Base-by-base conservation (phyloP, 2,113 vertebrate species). In the Typhlomys cinereus region DNA sequence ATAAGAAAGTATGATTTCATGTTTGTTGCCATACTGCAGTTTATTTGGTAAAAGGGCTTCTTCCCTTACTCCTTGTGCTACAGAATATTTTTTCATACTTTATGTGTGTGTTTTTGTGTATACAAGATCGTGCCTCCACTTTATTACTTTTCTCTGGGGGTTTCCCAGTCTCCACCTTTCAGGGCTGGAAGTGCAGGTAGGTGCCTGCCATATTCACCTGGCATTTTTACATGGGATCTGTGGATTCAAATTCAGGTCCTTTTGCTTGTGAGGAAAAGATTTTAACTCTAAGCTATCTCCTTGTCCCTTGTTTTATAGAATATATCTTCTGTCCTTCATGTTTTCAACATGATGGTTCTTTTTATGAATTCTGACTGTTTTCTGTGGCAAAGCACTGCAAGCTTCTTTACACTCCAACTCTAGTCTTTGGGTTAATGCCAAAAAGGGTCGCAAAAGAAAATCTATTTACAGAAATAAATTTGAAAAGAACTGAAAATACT, bases 401-500 rank as follows among this genome's bases (percentile, higher is more conserved):
- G 92, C 21, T 80, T 54, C 23, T 69, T 66, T 70, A 44, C 25
- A 66, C 64, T 70, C 52, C 52, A 96, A 70, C 23, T 34, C 27
- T 81, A 48, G 64, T 89, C 61, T 69, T 79, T 91, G 76, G 39
- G 85, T 50, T 64, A 76, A 92, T 82, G 69, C 66, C 13, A 41
- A 21, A 88, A 79, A 79, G n/a, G 54, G 41, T 12, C 50, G 39
- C n/a, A 50, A n/a, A 94, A 20, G n/a, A 48, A 70, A n/a, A 80
- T 91, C 75, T 87, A 67, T 57, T 89, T 71, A 84, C 20, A 91
- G 67, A 25, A 94, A 59, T 80, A 41, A 87, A 87, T 62, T 80
- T 80, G 41, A 15, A 78, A 90, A 69, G 13, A 71, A 89, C 0
- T 36, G 27, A 64, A 69, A 88, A 64, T 39, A 66, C 48, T 83